Conservation (phyloP, 1,140 invertebrate genomes). For the Eumaeus atala region DNA sequence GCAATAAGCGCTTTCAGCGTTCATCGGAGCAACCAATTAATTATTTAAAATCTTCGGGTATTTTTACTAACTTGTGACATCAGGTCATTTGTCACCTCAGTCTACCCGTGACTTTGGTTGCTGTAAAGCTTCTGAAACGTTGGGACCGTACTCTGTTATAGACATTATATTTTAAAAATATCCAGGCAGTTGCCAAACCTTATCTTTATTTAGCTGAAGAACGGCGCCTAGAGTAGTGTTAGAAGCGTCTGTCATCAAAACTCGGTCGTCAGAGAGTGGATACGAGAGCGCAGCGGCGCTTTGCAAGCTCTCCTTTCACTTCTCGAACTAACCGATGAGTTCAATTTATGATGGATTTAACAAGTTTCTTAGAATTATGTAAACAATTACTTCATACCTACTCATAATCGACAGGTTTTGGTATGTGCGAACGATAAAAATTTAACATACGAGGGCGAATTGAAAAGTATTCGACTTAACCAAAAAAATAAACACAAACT, state of each 20-base stretch:
- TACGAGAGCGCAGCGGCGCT: slow-evolving; percentile 5
- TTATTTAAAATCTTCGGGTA: too few relatives aligned
- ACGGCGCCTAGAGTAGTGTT: slow-evolving; percentile 9
- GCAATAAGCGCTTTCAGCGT: too few relatives aligned
- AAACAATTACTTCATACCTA: neutral
- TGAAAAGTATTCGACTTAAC: too few relatives aligned
- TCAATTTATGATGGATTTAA: slow-evolving; percentile 5
- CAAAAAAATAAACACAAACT: too few relatives aligned
- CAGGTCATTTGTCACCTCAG: too few relatives aligned
- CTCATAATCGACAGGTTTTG: slow-evolving; percentile 4
- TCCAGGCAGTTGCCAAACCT: slow-evolving; percentile 40
- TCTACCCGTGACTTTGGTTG: slow-evolving; percentile 38
- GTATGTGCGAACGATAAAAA: slow-evolving; percentile 18
- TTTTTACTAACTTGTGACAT: too few relatives aligned
- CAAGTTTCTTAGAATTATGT: neutral
- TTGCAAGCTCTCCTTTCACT: slow-evolving; percentile 11
- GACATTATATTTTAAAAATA: slow-evolving; percentile 54
- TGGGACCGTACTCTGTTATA: too few relatives aligned
- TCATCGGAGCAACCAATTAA: too few relatives aligned
- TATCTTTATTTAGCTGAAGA: slow-evolving; percentile 9
- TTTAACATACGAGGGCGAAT: too few relatives aligned
- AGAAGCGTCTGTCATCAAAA: slow-evolving; percentile 8
- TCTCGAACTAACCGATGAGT: slow-evolving; percentile 12
- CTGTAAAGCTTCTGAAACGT: too few relatives aligned
- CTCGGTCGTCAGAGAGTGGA: neutral